These are phyloP conservation scores for Prionailurus bengalensis DNA, from an alignment of 2,113 vertebrate species.

Conservation along the genomic window DNA sequence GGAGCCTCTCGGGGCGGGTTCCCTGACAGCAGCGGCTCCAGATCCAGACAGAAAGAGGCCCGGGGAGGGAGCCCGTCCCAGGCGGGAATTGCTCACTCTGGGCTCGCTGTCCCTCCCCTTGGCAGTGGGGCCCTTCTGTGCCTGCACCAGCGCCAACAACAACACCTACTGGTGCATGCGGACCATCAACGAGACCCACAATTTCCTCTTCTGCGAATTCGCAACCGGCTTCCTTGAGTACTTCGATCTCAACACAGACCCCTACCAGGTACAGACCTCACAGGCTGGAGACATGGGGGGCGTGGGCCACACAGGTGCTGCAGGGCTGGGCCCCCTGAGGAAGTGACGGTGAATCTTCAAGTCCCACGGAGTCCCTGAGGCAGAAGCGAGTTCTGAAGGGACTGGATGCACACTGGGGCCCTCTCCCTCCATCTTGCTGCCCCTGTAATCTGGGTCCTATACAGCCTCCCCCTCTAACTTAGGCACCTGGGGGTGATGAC, in stretches of 20 bases:
- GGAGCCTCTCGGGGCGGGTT: neutral
- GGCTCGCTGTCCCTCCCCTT: neutral
- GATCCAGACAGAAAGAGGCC: too few species aligned
- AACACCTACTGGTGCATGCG: conserved; percentile 99
- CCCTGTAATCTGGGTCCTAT: rapidly evolving
- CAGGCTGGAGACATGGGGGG: rapidly evolving
- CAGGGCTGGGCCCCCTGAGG: neutral
- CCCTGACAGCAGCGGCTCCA: neutral
- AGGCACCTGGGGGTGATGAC: rapidly evolving
- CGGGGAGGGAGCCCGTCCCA: too few species aligned
- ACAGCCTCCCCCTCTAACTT: neutral
- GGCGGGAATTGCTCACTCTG: too few species aligned
- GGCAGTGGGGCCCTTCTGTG: conserved; percentile 98
- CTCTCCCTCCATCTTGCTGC: neutral
- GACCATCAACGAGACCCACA: conserved; percentile 98
- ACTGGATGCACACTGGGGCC: rapidly evolving
- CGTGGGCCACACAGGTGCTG: rapidly evolving
- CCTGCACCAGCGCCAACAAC: conserved; percentile 99
- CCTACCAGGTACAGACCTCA: conserved; percentile 92
- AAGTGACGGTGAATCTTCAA: neutral
- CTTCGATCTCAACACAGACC: conserved; percentile 97
- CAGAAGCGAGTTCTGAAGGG: neutral
- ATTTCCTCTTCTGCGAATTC: conserved; percentile 99
- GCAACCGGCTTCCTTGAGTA: conserved; percentile 98
- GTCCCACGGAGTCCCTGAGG: neutral